A percentile compares a stretch with the other conserved stretches of the same genome.
Evolutionary conservation across 2,888 invertebrate genomes (phyloP).

Genomic region (Branchipolynoe longqiensis): DNA sequence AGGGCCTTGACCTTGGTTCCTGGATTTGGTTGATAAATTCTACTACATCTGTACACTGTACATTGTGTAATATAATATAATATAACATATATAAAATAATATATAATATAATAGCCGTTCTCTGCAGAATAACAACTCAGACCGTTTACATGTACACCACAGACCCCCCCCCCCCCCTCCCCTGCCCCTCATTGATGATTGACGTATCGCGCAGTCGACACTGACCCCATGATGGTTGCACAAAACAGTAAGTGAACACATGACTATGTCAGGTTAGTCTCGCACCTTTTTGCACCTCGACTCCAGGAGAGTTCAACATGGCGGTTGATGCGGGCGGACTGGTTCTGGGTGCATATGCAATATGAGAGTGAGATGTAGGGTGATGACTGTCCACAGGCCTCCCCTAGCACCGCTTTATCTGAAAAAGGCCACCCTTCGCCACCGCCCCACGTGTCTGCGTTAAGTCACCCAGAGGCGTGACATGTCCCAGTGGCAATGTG

Average conservation of each 20-base stretch:
- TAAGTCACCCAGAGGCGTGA: not conserved
- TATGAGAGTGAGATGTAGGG: too few relatives aligned
- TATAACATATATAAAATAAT: not conserved
- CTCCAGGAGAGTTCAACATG: not conserved
- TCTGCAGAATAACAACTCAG: too few relatives aligned
- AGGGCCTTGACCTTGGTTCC: constrained; percentile 21
- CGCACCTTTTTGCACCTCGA: not conserved
- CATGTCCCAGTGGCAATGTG: not conserved
- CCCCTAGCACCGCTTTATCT: too few relatives aligned
- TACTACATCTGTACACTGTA: constrained; percentile 15
- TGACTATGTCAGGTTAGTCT: not conserved
- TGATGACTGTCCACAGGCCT: too few relatives aligned
- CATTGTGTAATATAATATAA: constrained; percentile 8
- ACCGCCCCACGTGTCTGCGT: too few relatives aligned
- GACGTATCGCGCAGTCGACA: too few relatives aligned
- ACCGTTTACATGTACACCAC: constrained; percentile 11
- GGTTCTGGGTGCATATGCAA: too few relatives aligned
- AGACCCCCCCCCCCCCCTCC: not conserved
- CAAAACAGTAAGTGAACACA: too few relatives aligned
- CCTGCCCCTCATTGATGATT: too few relatives aligned
- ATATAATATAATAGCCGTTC: not conserved
- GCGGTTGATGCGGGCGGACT: not conserved
- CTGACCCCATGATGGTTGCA: too few relatives aligned
- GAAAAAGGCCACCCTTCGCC: not conserved
- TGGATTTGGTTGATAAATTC: not conserved